Conservation (phyloP, 1,140 invertebrate species). For the Lamellibrachia luymesi region DNA sequence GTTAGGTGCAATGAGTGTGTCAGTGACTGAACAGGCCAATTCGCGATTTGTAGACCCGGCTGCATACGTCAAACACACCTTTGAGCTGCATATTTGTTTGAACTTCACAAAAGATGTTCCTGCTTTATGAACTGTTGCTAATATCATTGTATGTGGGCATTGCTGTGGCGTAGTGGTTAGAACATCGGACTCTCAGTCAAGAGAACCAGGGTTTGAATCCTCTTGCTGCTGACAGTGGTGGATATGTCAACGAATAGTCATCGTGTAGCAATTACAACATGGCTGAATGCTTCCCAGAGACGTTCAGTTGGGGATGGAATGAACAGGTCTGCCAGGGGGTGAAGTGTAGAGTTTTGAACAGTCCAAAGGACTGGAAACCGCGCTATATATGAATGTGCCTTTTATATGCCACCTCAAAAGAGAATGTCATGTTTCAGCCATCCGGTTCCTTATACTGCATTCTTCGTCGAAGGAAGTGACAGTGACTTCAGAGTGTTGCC, state of each 20-base stretch:
- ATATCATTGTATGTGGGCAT: too few relatives aligned
- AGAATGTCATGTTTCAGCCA: constrained; percentile 33
- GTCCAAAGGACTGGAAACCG: neutral
- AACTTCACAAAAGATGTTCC: neutral
- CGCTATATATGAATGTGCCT: neutral
- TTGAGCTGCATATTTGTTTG: neutral
- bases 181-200: too few relatives aligned
- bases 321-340: neutral
- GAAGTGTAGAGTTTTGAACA: neutral
- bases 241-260: too few relatives aligned
- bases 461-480: constrained; percentile 51
- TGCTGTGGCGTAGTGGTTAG: neutral
- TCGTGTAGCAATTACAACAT: too few relatives aligned
- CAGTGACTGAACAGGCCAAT: too few relatives aligned
- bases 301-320: too few relatives aligned
- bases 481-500: constrained; percentile 51
- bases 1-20: too few relatives aligned
- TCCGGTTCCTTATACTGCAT: constrained; percentile 47
- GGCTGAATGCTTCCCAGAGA: too few relatives aligned
- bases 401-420: neutral
- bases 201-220: too few relatives aligned
- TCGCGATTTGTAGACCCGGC: too few relatives aligned
- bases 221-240: too few relatives aligned
- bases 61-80: too few relatives aligned
- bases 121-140: neutral